These are phyloP conservation scores for Cydia splendana DNA, from an alignment of 1,140 invertebrate species.

Conservation along the genomic window DNA sequence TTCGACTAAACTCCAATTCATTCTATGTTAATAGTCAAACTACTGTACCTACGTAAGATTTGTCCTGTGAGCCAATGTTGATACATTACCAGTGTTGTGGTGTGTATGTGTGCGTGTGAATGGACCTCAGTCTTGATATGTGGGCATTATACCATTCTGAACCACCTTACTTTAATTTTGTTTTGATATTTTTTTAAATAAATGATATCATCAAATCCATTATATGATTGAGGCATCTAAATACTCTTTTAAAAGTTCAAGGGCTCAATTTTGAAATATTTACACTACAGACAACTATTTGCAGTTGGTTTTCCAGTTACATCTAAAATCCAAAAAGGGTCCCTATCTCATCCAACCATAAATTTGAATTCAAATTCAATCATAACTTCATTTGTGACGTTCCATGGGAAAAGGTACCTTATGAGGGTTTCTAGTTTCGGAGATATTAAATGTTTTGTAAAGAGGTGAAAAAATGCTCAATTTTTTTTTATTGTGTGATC, in stretches of 20 bases:
- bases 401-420: no score
- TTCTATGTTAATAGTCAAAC: conserved; percentile 56
- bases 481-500: no score
- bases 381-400: no score
- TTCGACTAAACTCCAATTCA: conserved; percentile 56
- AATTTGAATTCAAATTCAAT: not conserved
- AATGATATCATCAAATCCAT: not conserved
- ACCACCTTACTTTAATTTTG: not conserved
- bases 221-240: not conserved
- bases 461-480: no score
- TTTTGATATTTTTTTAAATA: not conserved
- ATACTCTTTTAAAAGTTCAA: not conserved
- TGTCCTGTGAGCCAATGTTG: conserved; percentile 39
- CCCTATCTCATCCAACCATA: conserved; percentile 1
- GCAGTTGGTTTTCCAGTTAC: no score
- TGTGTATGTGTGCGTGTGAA: conserved; percentile 34
- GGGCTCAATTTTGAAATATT: not conserved
- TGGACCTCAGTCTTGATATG: conserved; percentile 36
- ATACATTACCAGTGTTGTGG: conserved; percentile 48
- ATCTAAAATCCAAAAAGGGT: not conserved
- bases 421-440: no score
- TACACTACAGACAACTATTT: not conserved
- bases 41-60: conserved; percentile 52
- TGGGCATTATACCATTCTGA: not conserved
- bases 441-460: no score